Evolutionary conservation across 2,797 vertebrate species (phyloP), one percentile per base, ranked within the genome.

Genomic region (Cyclura pinguis): DNA sequence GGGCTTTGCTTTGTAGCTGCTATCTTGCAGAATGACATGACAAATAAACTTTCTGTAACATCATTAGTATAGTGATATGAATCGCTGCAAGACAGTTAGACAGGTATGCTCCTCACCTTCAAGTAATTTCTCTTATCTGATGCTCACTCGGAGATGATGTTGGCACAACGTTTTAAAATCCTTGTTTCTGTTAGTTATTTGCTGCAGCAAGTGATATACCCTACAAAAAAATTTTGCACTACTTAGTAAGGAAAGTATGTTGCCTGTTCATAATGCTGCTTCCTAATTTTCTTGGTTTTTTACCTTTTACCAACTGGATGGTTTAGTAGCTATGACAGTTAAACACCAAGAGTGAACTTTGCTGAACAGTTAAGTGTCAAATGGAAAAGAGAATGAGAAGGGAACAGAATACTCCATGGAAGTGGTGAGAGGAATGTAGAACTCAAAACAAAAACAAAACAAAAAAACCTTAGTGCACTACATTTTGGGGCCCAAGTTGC

Each of bases 341-440:
- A 35, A 73, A 85, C 20, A 13, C 24, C 50, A 38, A 73, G 7
- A 35, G 18, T 42, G 35, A 86, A 27, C 85, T 8, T 42, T 55
- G 59, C 1, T 32, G 62, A 78, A 35, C 3, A 16, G 38, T 8
- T 16, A 12, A 47, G 7, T 27, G 92, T 84, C 22, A 92, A 90
- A 88, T 84, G 38, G 59, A 91, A 93, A 94, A 74, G 18, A 42
- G 14, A 32, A 64, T 52, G 50, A 91, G 6, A 87, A 1, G 1
- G 2, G 6, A 47, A 27, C 27, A 18, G 5, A 29, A 74, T 38
- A 18, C 6, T 6, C 4, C 32, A 55, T 9, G 27, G 69, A 73
- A 73, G 52, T 57, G n/a, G 24, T 4, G 32, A 3, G 2, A 42
- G 85, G 88, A 27, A 2, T 0, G 47, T 12, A 80, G 24, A 84